Evolutionary conservation across 2,797 vertebrate species (phyloP), one percentile per base, ranked within the genome.

Genomic region (Morus bassanus): DNA sequence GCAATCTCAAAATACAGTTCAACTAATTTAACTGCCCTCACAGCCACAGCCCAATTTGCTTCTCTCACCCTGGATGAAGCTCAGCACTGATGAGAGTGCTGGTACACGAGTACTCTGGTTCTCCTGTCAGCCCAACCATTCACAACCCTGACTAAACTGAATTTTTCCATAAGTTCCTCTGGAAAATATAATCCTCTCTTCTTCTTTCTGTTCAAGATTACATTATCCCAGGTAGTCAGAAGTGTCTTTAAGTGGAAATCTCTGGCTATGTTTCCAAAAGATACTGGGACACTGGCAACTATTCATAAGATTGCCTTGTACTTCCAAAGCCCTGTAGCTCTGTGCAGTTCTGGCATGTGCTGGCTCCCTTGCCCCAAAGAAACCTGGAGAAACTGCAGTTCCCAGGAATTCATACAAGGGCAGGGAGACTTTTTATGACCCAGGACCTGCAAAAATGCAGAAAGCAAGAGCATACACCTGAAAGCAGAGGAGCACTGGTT

Each of bases 31-130:
- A 15, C 37, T 83, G 30, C 51, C 63, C 69, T 77, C n/a, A 18
- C 6, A 46, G 8, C 9, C 48, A 33, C 0, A 0, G 48, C 23
- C 13, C 27, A 24, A 1, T 63, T 80, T 6, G 0, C 10, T 91
- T 69, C 31, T 35, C 46, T 89, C 56, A 18, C 22, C 27, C 3
- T 31, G 51, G 64, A 3, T 43, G 72, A 33, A 61, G 63, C 28
- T 75, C 33, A 67, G 28, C 53, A 4, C 27, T 43, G 76, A 33
- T 0, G 2, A n/a, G 19, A 21, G 48, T 11, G 39, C 28, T 67
- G 35, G 16, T 37, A 11, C 22, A 6, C 0, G 5, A 65, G 33
- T 25, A 7, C 18, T 54, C 37, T 11, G 56, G 48, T 67, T 12
- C 46, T 85, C 31, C 68, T 80, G 53, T 60, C 79, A 81, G 23